phyloP scores from a whole-genome alignment of 2,888 invertebrate genomes.

The Cataglyphis albicans region DNA sequence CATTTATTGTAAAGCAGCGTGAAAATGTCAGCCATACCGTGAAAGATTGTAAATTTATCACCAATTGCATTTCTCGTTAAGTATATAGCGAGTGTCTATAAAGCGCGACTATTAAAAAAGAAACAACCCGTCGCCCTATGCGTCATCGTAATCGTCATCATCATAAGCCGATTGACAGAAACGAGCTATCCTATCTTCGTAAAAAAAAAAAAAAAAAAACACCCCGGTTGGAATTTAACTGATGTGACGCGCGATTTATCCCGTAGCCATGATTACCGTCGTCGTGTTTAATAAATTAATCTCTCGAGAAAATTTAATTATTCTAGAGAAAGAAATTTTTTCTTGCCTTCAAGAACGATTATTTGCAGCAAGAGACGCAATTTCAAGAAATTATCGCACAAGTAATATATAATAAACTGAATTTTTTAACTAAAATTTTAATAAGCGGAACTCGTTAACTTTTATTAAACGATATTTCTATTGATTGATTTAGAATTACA shows the following conservation, averaged over 20 bases:
- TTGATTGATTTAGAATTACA: slow-evolving; percentile 7
- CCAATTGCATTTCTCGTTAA: slow-evolving; percentile 33
- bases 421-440: slow-evolving; percentile 2
- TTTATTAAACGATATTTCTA: neutral
- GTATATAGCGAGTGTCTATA: slow-evolving; percentile 35
- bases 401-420: neutral
- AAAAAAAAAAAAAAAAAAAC: slow-evolving; percentile 7
- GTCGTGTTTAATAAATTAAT: neutral
- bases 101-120: slow-evolving; percentile 45
- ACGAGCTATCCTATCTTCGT: slow-evolving; percentile 8
- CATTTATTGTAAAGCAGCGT: slow-evolving; percentile 49
- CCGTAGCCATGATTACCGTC: neutral
- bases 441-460: neutral
- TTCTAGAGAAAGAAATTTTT: slow-evolving; percentile 9
- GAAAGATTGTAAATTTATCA: slow-evolving; percentile 54
- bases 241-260: neutral
- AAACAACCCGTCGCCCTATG: slow-evolving; percentile 29
- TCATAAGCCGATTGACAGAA: slow-evolving; percentile 30
- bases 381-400: slow-evolving; percentile 9
- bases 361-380: neutral
- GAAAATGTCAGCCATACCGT: slow-evolving; percentile 46
- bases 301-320: neutral
- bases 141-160: slow-evolving; percentile 45
- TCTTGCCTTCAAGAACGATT: neutral
- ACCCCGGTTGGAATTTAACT: neutral